Evolutionary conservation across 2,113 vertebrate species (phyloP), one percentile per base, ranked within the genome.

Genomic region (Baryphthengus martii): DNA sequence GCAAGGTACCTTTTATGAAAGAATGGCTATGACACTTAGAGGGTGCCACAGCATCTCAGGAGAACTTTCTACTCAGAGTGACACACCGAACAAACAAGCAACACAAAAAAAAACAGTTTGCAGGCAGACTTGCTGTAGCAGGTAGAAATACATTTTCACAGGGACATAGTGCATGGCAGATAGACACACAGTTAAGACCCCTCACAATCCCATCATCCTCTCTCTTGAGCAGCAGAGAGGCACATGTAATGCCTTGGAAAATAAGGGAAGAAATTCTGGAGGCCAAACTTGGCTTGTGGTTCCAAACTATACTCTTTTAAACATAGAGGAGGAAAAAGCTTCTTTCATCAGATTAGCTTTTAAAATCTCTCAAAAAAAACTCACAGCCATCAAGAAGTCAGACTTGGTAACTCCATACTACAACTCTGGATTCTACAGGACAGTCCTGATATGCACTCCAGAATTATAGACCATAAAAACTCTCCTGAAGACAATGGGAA

Each of bases 31-130:
- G 11, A 90, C 42, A 42, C 17, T 59, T 21, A 29, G 16, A 76
- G 15, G 6, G 26, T 82, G 29, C 10, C 1, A 0, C 56, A 75
- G 47, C 42, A 62, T 20, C 33, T 45, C 1, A 0, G 18, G 10
- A 70, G 26, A 71, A 33, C 37, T 45, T 77, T 35, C 39, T 1
- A 2, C 33, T 61, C 47, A 18, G 25, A 72, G 26, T 4, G 1
- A 59, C 26, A 66, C 58, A 80, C 12, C 9, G 73, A 63, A 45
- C 33, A 52, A 72, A 50, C 0, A 1, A 53, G 20, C 33, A 86
- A 49, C 29, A 84, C 33, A 58, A 37, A 67, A 58, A 37, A 67
- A 49, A 21, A 88, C 6, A 33, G 40, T 61, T 67, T 39, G 40
- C 21, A 59, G 29, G 42, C 19, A 73, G 49, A 65, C n/a, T 61